phyloP scores from a whole-genome alignment of 2,797 vertebrate genomes.

The Mergus octosetaceus region DNA sequence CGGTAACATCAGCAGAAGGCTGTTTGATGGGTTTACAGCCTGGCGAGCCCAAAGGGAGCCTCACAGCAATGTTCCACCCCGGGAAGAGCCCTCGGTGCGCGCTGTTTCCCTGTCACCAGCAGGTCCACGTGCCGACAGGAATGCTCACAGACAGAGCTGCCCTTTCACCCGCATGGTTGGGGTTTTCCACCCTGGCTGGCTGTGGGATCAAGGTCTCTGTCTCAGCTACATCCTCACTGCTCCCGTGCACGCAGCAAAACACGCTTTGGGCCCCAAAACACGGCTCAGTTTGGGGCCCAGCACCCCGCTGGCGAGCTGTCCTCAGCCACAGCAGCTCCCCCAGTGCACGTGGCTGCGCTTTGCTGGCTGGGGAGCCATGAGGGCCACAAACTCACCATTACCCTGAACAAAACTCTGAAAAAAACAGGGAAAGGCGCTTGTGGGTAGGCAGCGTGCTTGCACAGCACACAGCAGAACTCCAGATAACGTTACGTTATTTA shows the following conservation, averaged over 20 bases:
- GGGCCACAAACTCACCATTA: rapidly evolving
- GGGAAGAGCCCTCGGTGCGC: background rate
- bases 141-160: background rate
- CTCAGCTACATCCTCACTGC: rapidly evolving
- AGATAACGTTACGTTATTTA: background rate
- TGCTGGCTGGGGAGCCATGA: background rate
- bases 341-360: rapidly evolving
- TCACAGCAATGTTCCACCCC: background rate
- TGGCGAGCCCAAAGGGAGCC: background rate
- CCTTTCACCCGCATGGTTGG: rapidly evolving
- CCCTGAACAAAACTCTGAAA: background rate
- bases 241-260: rapidly evolving
- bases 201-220: rapidly evolving
- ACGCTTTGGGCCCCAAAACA: rapidly evolving
- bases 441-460: background rate
- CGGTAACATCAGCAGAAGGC: constrained; percentile 1
- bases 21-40: background rate
- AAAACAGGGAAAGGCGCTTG: background rate
- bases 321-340: background rate
- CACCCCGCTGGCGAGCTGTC: rapidly evolving
- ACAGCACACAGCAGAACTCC: rapidly evolving
- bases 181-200: background rate
- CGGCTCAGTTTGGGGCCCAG: rapidly evolving
- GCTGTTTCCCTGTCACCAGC: background rate
- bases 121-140: rapidly evolving